Percentiles rank a stretch among this genome's conserved stretches.
Conservation (phyloP, 2,797 vertebrate species). For the Corythornis leucogaster region DNA sequence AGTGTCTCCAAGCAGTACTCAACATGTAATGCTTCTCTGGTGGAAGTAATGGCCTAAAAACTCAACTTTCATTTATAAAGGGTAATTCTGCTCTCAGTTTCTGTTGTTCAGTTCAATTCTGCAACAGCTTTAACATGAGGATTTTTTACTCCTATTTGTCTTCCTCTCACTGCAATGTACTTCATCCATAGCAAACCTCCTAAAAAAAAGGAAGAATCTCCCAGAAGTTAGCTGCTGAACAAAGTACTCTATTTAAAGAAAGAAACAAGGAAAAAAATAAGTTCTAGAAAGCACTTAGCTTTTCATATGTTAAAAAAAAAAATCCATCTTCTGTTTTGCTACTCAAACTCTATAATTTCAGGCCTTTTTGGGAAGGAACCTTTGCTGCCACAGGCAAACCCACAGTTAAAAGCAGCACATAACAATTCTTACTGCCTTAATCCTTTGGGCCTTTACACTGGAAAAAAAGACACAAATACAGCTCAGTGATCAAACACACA, state of each 20-base stretch:
- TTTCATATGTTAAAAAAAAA: not conserved
- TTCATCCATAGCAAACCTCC: not conserved
- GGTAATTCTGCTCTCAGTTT: not conserved
- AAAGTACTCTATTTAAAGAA: not conserved
- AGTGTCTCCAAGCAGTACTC: not conserved
- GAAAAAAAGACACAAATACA: not conserved
- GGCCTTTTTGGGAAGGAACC: not conserved
- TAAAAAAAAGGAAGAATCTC: not conserved
- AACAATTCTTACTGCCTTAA: not conserved
- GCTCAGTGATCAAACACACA: not conserved
- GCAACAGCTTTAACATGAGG: not conserved
- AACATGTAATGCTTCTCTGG: not conserved
- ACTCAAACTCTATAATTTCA: not conserved
- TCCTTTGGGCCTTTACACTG: not conserved
- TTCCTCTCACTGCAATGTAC: not conserved
- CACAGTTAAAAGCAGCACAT: not conserved
- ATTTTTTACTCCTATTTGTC: not conserved
- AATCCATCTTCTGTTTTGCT: not conserved
- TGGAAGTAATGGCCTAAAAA: not conserved
- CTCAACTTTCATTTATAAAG: not conserved
- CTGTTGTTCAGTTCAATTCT: not conserved
- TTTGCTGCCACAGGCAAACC: not conserved
- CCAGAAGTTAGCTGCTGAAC: not conserved
- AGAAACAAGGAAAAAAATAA: not conserved
- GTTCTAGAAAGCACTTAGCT: not conserved